Base-by-base conservation (phyloP, 2,888 invertebrate genomes). In the Dascillus cervinus region DNA sequence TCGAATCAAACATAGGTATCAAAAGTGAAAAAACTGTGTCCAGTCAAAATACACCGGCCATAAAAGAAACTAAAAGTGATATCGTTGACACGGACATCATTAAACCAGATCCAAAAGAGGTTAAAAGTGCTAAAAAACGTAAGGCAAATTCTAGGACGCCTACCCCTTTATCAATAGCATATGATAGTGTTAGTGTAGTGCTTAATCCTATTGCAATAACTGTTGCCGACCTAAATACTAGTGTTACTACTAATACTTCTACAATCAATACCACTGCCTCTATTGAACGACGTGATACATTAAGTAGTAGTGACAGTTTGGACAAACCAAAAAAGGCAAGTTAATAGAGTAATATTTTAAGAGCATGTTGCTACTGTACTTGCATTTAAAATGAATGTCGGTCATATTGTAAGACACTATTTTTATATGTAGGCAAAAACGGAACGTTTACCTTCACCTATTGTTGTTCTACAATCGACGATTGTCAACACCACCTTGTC, bases 111-210 rank as follows among this genome's bases (percentile, higher is more conserved):
- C 23, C 37, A 20, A 58, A 54, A 43, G 58, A 59, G 25, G 43
- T 33, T 15, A 64, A 64, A 31, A 40, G 19, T 37, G 51, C 53
- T 35, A 65, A 65, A 44, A 66, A 65, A 37, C 59, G 65, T 3
- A 65, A 64, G 47, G 55, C 53, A 3, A 60, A 60, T 39, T 64
- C 54, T 4, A 55, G 66, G 50, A 64, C 66, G 34, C 65, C 66
- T 13, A 66, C 66, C 15, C 66, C 66, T 5, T 58, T 58, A 32
- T 46, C 53, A 29, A 44, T 52, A 37, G 26, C 46, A 26, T 43
- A 35, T 39, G 49, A 46, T 26, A 21, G 27, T 31, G 44, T 44
- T 28, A 37, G 34, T 38, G 43, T 43, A 11, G 37, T 41, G 15
- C 21, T 35, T 13, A 39, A 31, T 35, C 20, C 29, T 5, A 13